Percentiles rank a stretch among this genome's conserved stretches.
These are phyloP conservation scores for Electrophaes corylata DNA, from an alignment of 2,888 invertebrate species.

Conservation along the genomic window DNA sequence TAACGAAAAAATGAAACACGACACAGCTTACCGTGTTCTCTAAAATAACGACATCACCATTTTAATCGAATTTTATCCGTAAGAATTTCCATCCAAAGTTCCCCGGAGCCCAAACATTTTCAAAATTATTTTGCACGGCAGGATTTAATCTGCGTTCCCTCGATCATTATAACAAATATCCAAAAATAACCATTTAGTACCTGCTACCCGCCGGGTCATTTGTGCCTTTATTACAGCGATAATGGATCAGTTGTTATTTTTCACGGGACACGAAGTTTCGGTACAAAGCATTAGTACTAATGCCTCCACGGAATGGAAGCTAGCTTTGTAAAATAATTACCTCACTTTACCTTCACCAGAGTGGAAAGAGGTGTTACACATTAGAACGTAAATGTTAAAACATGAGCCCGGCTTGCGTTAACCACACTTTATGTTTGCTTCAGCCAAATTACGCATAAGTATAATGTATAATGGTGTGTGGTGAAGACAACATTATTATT, in stretches of 20 bases:
- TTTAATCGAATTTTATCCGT: constrained; percentile 3
- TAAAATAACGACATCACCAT: not conserved
- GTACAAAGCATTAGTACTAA: constrained; percentile 65
- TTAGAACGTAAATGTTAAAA: constrained; percentile 44
- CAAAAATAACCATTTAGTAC: constrained; percentile 49
- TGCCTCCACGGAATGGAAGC: constrained; percentile 54
- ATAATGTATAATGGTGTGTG: constrained; percentile 16
- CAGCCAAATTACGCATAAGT: constrained; percentile 29
- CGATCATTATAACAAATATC: constrained; percentile 43
- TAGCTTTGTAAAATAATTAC: constrained; percentile 62
- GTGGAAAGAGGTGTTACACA: constrained; percentile 48
- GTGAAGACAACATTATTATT: constrained; percentile 20
- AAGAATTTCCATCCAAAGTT: not conserved
- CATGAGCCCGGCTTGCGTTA: constrained; percentile 26
- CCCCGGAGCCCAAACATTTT: not conserved
- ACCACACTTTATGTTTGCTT: constrained; percentile 36
- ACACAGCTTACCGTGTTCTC: not conserved
- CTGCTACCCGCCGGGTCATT: constrained; percentile 46
- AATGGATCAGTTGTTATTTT: constrained; percentile 66
- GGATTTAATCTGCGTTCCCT: constrained; percentile 33
- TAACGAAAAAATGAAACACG: not conserved
- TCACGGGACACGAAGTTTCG: constrained; percentile 60
- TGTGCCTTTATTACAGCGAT: constrained; percentile 56
- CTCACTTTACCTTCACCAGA: constrained; percentile 50
- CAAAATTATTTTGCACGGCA: constrained; percentile 11